Conservation (phyloP, 2,888 invertebrate species). For the Athripsodes cinereus region DNA sequence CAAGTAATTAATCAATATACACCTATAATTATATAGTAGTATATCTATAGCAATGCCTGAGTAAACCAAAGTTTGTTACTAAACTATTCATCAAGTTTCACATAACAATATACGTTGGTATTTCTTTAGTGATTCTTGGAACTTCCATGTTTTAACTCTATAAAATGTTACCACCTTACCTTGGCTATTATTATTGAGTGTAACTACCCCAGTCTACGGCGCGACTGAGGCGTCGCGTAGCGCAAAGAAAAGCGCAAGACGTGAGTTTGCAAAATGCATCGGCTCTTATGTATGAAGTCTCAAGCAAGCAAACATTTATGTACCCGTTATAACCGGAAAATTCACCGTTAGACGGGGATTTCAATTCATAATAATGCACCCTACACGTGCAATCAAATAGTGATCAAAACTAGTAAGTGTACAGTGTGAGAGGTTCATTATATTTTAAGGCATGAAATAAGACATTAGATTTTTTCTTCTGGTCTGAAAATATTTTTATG, state of each 20-base stretch:
- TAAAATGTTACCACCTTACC: not conserved
- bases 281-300: slow-evolving; percentile 7
- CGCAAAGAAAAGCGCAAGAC: slow-evolving; percentile 9
- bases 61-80: not conserved
- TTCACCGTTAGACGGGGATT: not conserved
- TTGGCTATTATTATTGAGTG: not conserved
- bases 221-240: not conserved
- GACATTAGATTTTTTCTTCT: no score
- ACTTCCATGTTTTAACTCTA: not conserved
- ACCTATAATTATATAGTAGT: no score
- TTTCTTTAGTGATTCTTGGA: not conserved
- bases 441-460: no score
- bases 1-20: not conserved
- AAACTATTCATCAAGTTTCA: not conserved
- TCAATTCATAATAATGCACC: not conserved
- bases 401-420: no score
- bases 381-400: no score
- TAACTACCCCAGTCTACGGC: not conserved
- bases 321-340: not conserved
- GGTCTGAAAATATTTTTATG: no score
- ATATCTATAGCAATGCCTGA: no score
- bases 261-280: slow-evolving; percentile 11
- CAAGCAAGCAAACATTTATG: not conserved
- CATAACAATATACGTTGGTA: not conserved
- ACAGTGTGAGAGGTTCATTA: no score